Base-by-base conservation (phyloP, 2,797 vertebrate species). In the Muscicapa striata region DNA sequence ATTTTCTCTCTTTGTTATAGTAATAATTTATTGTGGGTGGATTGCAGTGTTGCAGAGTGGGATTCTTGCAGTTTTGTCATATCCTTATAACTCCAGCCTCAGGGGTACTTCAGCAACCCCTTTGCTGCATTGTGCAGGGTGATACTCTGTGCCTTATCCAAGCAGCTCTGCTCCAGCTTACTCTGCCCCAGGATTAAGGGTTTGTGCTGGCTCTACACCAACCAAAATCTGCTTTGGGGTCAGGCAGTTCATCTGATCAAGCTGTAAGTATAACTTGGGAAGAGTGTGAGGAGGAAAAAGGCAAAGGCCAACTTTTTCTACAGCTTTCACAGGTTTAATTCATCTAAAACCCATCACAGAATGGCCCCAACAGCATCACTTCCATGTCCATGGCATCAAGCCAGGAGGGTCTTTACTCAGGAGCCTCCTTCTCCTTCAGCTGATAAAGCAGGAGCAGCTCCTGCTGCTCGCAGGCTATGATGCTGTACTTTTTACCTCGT, bases 361-460 rank as follows among this genome's bases (percentile, higher is more conserved):
- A 46, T 0, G 2, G 30, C 11, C 13, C 46, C 15, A 18, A 27
- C 8, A 45, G 10, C 0, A 0, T 29, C 27, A 40, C 11, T 57
- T 11, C 30, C 0, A 0, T n/a, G 17, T 54, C 52, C 11, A 0
- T 6, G 18, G 87, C 43, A 34, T 32, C 1, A 1, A 30, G 30
- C 4, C 4, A 58, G 36, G 57, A 43, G 5, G 13, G 6, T 51
- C 32, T 83, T 21, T 5, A 40, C 43, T 76, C 24, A 7, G 26
- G 36, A 45, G 10, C 38, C 66, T 72, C 18, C 36, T 54, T 0
- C 1, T 83, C 13, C 59, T 75, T 32, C 32, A 63, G 15, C 30
- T 8, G 2, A 13, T 63, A 29, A 27, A 1, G 1, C 14, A 34
- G 51, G 61, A 68, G 21, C 38, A 68, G 29, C 41, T 67, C 21